phyloP scores from a whole-genome alignment of 2,888 invertebrate genomes.

The Molorchus minor region DNA sequence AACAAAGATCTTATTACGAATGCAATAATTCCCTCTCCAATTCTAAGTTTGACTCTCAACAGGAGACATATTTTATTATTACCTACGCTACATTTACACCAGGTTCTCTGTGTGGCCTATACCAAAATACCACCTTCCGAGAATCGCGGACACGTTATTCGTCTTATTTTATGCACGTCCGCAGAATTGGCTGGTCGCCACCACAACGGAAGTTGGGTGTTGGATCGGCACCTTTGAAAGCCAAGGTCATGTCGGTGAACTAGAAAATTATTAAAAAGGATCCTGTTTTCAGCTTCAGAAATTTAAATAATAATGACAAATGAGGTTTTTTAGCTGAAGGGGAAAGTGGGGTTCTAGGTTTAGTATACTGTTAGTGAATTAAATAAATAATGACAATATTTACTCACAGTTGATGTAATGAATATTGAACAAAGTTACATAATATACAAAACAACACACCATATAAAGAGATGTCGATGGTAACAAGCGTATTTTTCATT shows the following conservation, averaged over 20 bases:
- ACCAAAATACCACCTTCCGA: slow-evolving; percentile 39
- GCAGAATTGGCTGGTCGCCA: slow-evolving; percentile 42
- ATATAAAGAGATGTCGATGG: neutral
- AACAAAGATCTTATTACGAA: no score
- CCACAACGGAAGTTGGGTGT: slow-evolving; percentile 42
- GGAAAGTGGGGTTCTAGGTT: no score
- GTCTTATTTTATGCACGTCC: slow-evolving; percentile 42
- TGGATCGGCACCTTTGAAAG: slow-evolving; percentile 27
- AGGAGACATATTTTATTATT: no score
- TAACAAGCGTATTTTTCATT: no score
- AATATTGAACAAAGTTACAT: neutral
- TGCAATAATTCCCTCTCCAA: no score
- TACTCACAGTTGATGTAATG: no score
- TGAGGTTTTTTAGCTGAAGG: slow-evolving; percentile 5
- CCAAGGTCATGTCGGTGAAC: slow-evolving; percentile 21
- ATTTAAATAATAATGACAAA: slow-evolving; percentile 22
- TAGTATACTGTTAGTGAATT: no score
- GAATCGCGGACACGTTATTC: slow-evolving; percentile 39
- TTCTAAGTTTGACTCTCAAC: no score
- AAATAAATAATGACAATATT: no score
- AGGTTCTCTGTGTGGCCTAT: slow-evolving; percentile 35
- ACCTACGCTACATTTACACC: neutral
- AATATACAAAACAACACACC: neutral
- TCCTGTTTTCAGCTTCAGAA: slow-evolving; percentile 16
- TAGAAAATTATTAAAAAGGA: slow-evolving; percentile 17